These are phyloP conservation scores for Nymphicus hollandicus DNA, from an alignment of 2,113 vertebrate genomes.

Conservation along the genomic window DNA sequence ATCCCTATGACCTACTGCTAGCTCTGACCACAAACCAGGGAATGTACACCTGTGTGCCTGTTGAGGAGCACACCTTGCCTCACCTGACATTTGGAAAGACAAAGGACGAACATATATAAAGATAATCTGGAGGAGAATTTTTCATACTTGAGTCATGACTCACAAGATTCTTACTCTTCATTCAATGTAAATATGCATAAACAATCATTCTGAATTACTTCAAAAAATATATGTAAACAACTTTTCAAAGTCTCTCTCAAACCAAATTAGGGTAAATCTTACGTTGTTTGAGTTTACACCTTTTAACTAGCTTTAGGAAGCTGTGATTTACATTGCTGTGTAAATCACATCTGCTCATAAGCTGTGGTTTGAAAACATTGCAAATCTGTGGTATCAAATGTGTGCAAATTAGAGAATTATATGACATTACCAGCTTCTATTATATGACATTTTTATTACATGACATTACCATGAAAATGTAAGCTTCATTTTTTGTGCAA, in stretches of 20 bases:
- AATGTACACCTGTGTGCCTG: background rate
- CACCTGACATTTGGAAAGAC: background rate
- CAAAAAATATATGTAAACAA: background rate
- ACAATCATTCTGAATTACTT: background rate
- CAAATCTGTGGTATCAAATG: conserved; percentile 34
- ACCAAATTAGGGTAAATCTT: conserved; percentile 1
- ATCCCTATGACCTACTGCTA: background rate
- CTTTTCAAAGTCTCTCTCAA: conserved; percentile 3
- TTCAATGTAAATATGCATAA: background rate
- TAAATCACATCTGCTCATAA: conserved; percentile 57
- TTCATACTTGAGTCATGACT: background rate
- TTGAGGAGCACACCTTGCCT: background rate
- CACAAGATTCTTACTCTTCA: background rate
- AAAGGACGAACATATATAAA: background rate
- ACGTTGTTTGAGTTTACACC: conserved; percentile 31
- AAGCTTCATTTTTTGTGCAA: conserved; percentile 3
- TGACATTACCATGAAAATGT: conserved; percentile 44
- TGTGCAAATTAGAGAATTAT: conserved; percentile 54
- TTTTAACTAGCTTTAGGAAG: conserved; percentile 11
- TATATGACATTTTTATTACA: background rate
- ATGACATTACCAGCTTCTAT: conserved; percentile 18
- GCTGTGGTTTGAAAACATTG: conserved; percentile 42
- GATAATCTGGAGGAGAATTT: background rate
- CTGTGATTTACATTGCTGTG: conserved; percentile 49
- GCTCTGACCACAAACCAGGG: background rate